These are phyloP conservation scores for Anthoscopus minutus DNA, from an alignment of 2,113 vertebrate genomes.

Conservation along the genomic window DNA sequence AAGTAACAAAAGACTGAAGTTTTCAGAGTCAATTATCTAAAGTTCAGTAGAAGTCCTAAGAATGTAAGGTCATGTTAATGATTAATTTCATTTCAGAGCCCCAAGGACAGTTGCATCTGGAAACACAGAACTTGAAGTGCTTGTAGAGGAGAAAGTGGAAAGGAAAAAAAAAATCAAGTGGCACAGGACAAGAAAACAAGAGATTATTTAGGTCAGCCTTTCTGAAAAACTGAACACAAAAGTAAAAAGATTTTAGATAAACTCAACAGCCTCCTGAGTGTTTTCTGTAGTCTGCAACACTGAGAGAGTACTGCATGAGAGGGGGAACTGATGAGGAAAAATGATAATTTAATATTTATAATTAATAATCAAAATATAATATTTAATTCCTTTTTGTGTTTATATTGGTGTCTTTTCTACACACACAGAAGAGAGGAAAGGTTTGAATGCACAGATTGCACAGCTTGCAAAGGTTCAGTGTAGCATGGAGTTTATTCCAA, in stretches of 20 bases:
- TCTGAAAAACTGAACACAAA: background rate
- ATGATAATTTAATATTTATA: background rate
- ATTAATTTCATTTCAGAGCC: background rate
- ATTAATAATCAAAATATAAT: background rate
- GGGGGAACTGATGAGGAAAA: background rate
- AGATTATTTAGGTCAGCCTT: conserved; percentile 25
- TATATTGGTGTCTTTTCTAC: background rate
- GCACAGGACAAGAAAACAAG: background rate
- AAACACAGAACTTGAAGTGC: background rate
- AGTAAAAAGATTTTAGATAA: background rate
- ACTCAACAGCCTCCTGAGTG: background rate
- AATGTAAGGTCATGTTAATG: background rate
- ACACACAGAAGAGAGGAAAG: background rate
- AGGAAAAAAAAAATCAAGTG: background rate
- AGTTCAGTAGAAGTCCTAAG: background rate
- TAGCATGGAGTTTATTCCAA: background rate
- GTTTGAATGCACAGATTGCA: background rate
- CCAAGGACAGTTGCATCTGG: background rate
- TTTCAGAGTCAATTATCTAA: background rate
- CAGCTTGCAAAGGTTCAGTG: background rate
- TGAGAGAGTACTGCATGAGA: background rate
- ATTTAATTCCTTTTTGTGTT: background rate
- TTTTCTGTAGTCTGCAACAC: background rate
- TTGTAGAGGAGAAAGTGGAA: background rate
- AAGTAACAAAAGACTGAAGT: background rate